Evolutionary conservation across 2,113 vertebrate species (phyloP), one percentile per base, ranked within the genome.

Genomic region (Irena cyanogastra): DNA sequence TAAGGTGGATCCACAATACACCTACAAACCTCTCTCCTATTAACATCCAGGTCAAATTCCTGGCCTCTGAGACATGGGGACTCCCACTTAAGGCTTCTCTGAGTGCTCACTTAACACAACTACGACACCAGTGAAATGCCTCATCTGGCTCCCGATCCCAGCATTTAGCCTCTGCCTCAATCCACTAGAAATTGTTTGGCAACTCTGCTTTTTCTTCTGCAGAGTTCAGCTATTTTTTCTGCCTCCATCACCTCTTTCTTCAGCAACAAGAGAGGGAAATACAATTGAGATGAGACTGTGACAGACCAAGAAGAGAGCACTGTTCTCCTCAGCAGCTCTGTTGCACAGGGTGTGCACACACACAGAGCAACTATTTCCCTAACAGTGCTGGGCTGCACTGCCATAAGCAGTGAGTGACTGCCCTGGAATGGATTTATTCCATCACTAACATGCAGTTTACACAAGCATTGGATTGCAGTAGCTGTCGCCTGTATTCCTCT

Each of bases 391-490:
- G 91, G 90, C 63, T 18, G 13, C 84, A 82, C 69, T 68, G 60
- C 81, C 93, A 68, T 87, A 94, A 92, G 74, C 33, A 77, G 83
- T 52, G 94, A 96, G 24, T 65, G 84, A 95, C 76, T 83, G 79
- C 89, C 52, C 60, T 21, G 12, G 28, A 92, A 68, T 1, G 30
- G 44, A 91, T 89, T 76, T 82, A 96, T 93, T 97, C 92, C 90
- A 81, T 81, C 88, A 89, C 61, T 42, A 47, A 83, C n/a, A 83
- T 42, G 86, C 87, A 70, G 24, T 20, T 93, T 68, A 82, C 74
- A 94, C 89, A 91, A 97, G 90, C 79, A 87, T 30, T 8, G 60
- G 89, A 91, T 26, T 71, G 87, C 84, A 89, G 94, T 19, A 79
- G 80, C 78, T 57, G 80, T 77, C 6, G 2, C 61, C 64, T 69